Base-by-base conservation (phyloP, 2,113 vertebrate species). In the Dunckerocampus dactyliophorus region DNA sequence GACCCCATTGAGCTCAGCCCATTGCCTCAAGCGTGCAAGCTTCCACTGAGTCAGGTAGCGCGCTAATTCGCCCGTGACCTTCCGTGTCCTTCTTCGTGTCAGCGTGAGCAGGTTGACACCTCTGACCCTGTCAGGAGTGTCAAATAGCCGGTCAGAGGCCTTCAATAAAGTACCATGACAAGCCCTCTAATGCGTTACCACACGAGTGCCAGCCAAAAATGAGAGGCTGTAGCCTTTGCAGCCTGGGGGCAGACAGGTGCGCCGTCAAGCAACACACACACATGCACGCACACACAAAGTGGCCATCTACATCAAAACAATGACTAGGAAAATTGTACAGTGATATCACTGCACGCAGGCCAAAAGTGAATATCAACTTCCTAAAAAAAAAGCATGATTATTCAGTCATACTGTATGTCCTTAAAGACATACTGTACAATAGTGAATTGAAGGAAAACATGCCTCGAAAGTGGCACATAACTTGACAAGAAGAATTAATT, bases 161-260 rank as follows among this genome's bases (percentile, higher is more conserved):
- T 90, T 92, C 90, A 92, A 85, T 92, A 90, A 92, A 91, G 87
- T 67, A 81, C 89, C 86, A 85, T 89, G 89, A 92, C 89, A 78
- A 90, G 90, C 87, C 88, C 82, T 84, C 87, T 89, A 90, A 92
- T 89, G 87, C 88, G 85, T 88, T 79, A 88, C 80, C 80, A 81
- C 90, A 77, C 85, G 73, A 89, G 88, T 87, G 88, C 82, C 70
- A 89, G 89, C 86, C 91, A 89, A 85, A 85, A 88, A 90, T 89
- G 88, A 91, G 85, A 86, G 89, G 86, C 80, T 67, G 72, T 66
- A 76, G 83, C 79, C 52, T 84, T 82, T 87, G 79, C 89, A 78
- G 92, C 93, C 93, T 88, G 79, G 56, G 91, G 93, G 91, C 91
- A 92, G 91, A 94, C 93, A 94, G 93, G 92, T 94, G 93, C 85